These are phyloP conservation scores for Nerophis ophidion DNA, from an alignment of 2,113 vertebrate genomes.

Conservation along the genomic window DNA sequence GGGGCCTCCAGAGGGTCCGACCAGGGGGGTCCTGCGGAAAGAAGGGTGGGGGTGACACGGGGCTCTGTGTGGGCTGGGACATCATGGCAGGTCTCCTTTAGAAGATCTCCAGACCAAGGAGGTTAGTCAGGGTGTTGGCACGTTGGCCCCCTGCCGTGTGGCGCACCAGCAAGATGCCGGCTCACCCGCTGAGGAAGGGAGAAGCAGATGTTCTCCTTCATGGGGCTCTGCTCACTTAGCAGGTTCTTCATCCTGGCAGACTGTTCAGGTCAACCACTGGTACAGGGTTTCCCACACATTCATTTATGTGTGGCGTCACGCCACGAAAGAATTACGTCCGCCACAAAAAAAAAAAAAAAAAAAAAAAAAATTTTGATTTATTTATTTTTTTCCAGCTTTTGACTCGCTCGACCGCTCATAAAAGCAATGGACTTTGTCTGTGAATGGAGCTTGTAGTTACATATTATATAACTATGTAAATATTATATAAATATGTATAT, in stretches of 20 bases:
- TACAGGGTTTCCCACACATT: no score
- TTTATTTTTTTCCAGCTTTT: no score
- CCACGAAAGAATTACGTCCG: no score
- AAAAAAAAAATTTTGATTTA: no score
- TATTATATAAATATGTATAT: no score
- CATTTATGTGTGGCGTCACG: no score
- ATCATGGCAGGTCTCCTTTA: slow-evolving; percentile 44
- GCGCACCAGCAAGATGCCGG: slow-evolving; percentile 57
- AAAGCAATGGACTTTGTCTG: no score
- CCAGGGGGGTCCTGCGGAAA: slow-evolving; percentile 51
- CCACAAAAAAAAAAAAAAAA: no score
- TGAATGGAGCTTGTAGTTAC: no score
- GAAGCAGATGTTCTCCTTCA: slow-evolving; percentile 73
- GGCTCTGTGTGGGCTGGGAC: slow-evolving; percentile 65
- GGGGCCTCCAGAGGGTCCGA: slow-evolving; percentile 47
- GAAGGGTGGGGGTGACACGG: slow-evolving; percentile 54
- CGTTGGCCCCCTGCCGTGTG: slow-evolving; percentile 52
- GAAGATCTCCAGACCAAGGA: slow-evolving; percentile 26
- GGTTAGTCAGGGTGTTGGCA: slow-evolving; percentile 31
- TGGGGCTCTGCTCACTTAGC: slow-evolving; percentile 41
- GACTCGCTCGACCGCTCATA: no score
- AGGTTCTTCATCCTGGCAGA: slow-evolving; percentile 36
- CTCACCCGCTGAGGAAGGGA: slow-evolving; percentile 51
- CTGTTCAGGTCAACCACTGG: slow-evolving; percentile 49
- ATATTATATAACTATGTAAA: no score